These are phyloP conservation scores for Silurus asotus DNA, from an alignment of 2,113 vertebrate species.

Conservation along the genomic window DNA sequence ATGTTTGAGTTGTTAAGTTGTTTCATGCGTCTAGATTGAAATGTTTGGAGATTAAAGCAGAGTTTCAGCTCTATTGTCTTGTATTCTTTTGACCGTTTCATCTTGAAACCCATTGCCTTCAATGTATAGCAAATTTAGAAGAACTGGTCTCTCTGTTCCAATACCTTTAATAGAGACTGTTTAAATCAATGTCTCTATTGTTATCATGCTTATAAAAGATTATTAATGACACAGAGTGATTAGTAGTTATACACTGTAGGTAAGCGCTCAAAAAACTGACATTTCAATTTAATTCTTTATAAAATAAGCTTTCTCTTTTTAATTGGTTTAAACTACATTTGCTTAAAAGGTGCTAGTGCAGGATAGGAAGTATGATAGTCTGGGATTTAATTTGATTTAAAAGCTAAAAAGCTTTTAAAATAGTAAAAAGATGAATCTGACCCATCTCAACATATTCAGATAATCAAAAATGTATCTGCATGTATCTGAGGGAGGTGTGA, in stretches of 20 bases:
- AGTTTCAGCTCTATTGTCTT: background rate
- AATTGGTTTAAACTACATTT: background rate
- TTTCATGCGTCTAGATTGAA: too few species aligned
- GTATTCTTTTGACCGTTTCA: background rate
- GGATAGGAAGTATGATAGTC: background rate
- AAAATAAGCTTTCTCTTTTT: background rate
- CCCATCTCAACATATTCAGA: background rate
- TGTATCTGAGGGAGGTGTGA: background rate
- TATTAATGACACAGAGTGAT: background rate
- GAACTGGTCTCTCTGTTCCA: background rate
- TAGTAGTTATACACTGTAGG: background rate
- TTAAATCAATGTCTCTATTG: background rate
- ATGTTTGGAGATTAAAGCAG: background rate
- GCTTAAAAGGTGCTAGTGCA: background rate
- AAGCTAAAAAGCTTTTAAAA: background rate
- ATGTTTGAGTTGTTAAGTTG: too few species aligned
- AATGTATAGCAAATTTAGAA: background rate
- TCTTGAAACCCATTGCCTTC: background rate
- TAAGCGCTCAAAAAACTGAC: background rate
- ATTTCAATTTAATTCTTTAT: background rate
- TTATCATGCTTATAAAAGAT: background rate
- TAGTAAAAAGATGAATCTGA: background rate
- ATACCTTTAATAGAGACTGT: background rate
- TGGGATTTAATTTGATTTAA: background rate
- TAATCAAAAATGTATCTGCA: background rate